Conservation (phyloP, 2,888 invertebrate genomes). For the Trissoscelio sp. region DNA sequence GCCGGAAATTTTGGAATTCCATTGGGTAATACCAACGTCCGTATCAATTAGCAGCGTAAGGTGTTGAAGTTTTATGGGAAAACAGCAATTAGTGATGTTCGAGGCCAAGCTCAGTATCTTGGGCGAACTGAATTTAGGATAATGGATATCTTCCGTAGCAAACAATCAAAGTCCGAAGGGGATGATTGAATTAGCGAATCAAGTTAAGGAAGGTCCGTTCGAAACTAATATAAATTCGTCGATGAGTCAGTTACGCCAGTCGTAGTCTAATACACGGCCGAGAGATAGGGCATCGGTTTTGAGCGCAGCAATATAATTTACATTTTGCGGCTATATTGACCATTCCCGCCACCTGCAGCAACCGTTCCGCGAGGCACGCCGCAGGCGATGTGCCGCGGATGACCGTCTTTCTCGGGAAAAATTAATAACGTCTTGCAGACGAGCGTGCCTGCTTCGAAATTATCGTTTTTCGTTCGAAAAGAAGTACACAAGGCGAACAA, state of each 20-base stretch:
- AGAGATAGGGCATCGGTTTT: slow-evolving; percentile 64
- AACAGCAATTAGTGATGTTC: slow-evolving; percentile 38
- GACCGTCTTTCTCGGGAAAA: slow-evolving; percentile 78
- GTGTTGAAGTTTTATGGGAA: slow-evolving; percentile 44
- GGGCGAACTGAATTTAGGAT: slow-evolving; percentile 28
- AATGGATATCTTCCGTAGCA: slow-evolving; percentile 54
- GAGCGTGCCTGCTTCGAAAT: slow-evolving; percentile 49
- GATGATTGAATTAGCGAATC: slow-evolving; percentile 71
- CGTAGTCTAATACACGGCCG: slow-evolving; percentile 72
- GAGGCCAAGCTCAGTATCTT: slow-evolving; percentile 6
- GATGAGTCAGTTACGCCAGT: slow-evolving; percentile 51
- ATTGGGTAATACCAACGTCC: slow-evolving; percentile 35
- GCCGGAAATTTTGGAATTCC: slow-evolving; percentile 11
- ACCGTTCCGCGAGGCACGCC: slow-evolving; percentile 73
- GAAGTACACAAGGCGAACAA: slow-evolving; percentile 13
- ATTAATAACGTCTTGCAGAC: slow-evolving; percentile 76
- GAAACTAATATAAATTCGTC: slow-evolving; percentile 73
- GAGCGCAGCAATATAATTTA: slow-evolving; percentile 82
- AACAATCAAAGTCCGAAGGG: slow-evolving; percentile 60
- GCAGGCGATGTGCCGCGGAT: slow-evolving; percentile 75
- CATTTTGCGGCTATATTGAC: slow-evolving; percentile 83
- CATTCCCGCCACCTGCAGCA: slow-evolving; percentile 83
- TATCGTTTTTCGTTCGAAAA: slow-evolving; percentile 61
- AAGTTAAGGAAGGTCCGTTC: slow-evolving; percentile 71
- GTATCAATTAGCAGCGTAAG: slow-evolving; percentile 34